Evolutionary conservation across 1,140 invertebrate genomes (phyloP).

Genomic region (Drosophila yakuba): DNA sequence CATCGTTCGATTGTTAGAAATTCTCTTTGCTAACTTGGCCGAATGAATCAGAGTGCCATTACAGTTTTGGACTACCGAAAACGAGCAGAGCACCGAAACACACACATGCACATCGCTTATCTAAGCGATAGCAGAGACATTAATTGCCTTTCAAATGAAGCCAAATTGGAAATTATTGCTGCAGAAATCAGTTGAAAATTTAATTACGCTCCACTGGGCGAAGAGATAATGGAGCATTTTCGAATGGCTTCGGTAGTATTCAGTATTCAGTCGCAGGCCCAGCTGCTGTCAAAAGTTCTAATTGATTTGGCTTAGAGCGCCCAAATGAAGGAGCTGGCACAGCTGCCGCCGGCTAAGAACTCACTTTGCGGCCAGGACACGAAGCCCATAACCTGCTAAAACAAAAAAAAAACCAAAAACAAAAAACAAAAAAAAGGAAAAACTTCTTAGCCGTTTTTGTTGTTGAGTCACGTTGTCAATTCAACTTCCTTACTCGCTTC

Average conservation of each 20-base stretch:
- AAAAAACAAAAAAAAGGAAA: constrained; percentile 48
- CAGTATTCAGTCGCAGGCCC: constrained; percentile 37
- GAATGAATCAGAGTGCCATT: constrained; percentile 29
- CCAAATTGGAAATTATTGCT: constrained; percentile 73
- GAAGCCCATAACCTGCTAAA: constrained; percentile 44
- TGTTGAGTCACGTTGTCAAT: constrained; percentile 79
- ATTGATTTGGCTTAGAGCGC: constrained; percentile 74
- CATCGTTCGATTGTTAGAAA: constrained; percentile 15
- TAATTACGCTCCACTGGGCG: constrained; percentile 57
- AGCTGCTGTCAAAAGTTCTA: constrained; percentile 76
- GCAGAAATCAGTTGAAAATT: constrained; percentile 69
- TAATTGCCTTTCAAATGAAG: constrained; percentile 72
- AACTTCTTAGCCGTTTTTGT: constrained; percentile 32
- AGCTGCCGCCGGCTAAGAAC: constrained; percentile 43
- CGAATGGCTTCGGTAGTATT: constrained; percentile 4
- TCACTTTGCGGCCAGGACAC: constrained; percentile 38
- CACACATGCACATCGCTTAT: constrained; percentile 28
- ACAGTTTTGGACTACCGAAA: constrained; percentile 12
- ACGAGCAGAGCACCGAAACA: neutral
- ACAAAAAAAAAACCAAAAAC: neutral
- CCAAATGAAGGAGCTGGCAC: constrained; percentile 15
- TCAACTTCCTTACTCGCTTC: constrained; percentile 44
- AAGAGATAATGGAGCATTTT: neutral
- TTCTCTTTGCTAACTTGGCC: neutral
- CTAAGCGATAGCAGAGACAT: constrained; percentile 63